Conservation (phyloP, 2,888 invertebrate genomes). For the Drosophila bunnanda region DNA sequence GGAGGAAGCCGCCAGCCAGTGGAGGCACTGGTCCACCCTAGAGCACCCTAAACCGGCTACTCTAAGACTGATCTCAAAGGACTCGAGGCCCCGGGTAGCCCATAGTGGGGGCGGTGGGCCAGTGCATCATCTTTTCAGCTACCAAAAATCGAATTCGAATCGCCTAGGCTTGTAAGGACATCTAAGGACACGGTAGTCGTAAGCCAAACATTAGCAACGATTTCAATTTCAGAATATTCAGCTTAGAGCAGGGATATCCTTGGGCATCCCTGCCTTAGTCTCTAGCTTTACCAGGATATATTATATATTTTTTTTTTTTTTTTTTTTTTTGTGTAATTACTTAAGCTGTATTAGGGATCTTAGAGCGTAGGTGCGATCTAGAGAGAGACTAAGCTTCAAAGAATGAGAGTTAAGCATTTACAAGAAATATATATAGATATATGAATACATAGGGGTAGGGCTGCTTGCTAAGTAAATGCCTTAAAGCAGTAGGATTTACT, state of each 20-base stretch:
- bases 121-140: slow-evolving; percentile 59
- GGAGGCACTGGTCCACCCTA: too few species aligned
- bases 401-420: slow-evolving; percentile 42
- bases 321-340: slow-evolving; percentile 2
- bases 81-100: slow-evolving; percentile 10
- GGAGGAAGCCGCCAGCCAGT: background rate
- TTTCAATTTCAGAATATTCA: slow-evolving; percentile 9
- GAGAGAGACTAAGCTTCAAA: slow-evolving; percentile 45
- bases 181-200: too few species aligned
- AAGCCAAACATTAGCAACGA: slow-evolving; percentile 28
- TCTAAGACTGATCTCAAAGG: slow-evolving; percentile 73
- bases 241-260: background rate
- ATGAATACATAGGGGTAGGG: slow-evolving; percentile 13
- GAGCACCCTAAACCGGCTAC: slow-evolving; percentile 2
- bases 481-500: slow-evolving; percentile 59
- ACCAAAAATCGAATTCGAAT: slow-evolving; percentile 63
- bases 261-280: slow-evolving; percentile 7
- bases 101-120: too few species aligned
- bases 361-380: slow-evolving; percentile 25
- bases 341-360: background rate
- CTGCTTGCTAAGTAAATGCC: slow-evolving; percentile 66
- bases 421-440: background rate
- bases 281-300: slow-evolving; percentile 17
- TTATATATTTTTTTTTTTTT: slow-evolving; percentile 19
- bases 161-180: slow-evolving; percentile 39